Evolutionary conservation across 2,113 vertebrate species (phyloP).

Genomic region (Ciconia boyciana): DNA sequence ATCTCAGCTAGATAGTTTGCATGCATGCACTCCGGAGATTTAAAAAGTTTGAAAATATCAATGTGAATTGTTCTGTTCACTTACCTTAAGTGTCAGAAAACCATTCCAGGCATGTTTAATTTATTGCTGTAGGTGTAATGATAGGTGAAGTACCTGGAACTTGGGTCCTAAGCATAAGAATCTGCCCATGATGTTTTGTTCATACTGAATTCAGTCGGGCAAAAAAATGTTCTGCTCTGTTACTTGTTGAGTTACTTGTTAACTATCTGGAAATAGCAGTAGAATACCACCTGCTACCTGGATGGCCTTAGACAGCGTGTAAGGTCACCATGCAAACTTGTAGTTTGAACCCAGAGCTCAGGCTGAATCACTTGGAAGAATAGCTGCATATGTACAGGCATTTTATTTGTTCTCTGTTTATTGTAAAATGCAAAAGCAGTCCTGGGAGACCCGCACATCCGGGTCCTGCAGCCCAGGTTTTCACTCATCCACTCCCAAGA

Average conservation of each 20-base stretch:
- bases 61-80: background rate
- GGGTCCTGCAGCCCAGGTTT: background rate
- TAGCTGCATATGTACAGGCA: background rate
- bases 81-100: background rate
- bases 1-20: background rate
- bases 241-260: background rate
- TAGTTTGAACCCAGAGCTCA: background rate
- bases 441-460: background rate
- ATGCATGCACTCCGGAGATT: background rate
- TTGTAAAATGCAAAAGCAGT: background rate
- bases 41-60: background rate
- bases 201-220: background rate
- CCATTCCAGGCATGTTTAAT: background rate
- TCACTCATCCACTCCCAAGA: background rate
- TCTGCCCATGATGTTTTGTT: background rate
- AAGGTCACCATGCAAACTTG: background rate
- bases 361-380: background rate
- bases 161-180: background rate
- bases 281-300: background rate
- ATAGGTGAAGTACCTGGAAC: background rate
- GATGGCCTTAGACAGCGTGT: accelerated
- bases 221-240: background rate
- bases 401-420: background rate
- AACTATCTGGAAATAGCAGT: background rate
- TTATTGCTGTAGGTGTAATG: background rate